Base-by-base conservation (phyloP, 2,113 vertebrate genomes). In the Clarias magur region DNA sequence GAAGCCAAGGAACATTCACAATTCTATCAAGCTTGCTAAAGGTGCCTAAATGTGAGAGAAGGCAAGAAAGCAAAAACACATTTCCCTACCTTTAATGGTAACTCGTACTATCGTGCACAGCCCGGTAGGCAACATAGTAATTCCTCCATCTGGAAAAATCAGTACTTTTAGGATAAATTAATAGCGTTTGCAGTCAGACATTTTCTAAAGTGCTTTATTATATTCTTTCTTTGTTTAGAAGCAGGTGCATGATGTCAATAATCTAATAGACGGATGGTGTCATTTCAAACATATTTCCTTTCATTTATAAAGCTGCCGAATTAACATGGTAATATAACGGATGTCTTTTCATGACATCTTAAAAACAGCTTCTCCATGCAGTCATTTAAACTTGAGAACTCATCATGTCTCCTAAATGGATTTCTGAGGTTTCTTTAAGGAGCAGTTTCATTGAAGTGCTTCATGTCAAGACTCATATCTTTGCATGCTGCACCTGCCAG, bases 311-410 rank as follows among this genome's bases (percentile, higher is more conserved):
- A 63, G 21, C 63, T 70, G 54, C 21, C 70, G 3, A 80, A 81
- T 86, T 81, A 81, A 9, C 78, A 81, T 72, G 23, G 48, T 60
- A 86, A 86, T 67, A 53, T 56, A 81, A 72, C 85, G 72, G 85
- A 70, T 81, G 65, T 57, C 65, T 83, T 67, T 34, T 30, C 42
- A 67, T 30, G 53, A 57, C 27, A 15, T 57, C 15, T 72, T 56
- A 56, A 84, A 72, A 72, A 27, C 63, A 70, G 63, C 11, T 59
- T 13, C 15, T 53, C 25, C 15, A 3, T 85, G 19, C 75, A 79
- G 59, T 34, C 27, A 21, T 79, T 85, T 38, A 34, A 65, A 54
- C n/a, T 54, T 21, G 16, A 23, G 11, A 85, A 63, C 54, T 65
- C 5, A 34, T 57, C 30, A 2, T 11, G 10, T 48, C 23, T 7